Conservation (phyloP, 2,113 vertebrate genomes). For the Chamaetylas fuelleborni region DNA sequence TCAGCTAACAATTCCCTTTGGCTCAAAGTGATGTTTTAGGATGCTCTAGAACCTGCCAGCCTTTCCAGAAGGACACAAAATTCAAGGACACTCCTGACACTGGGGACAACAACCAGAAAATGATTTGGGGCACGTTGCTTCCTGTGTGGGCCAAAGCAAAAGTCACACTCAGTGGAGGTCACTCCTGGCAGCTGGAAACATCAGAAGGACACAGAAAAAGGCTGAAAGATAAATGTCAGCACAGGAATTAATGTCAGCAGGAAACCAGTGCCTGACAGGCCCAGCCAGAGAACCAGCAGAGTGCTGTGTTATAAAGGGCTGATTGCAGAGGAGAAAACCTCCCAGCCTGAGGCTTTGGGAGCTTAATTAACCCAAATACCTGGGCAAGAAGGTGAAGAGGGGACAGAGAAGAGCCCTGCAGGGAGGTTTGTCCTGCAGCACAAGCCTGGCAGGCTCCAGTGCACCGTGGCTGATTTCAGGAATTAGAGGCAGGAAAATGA, state of each 20-base stretch:
- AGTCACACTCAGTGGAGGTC: neutral
- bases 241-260: neutral
- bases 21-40: neutral
- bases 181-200: neutral
- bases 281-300: neutral
- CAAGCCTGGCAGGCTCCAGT: neutral
- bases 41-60: neutral
- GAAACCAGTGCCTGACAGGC: neutral
- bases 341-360: neutral
- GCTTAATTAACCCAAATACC: neutral
- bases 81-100: neutral
- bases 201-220: neutral
- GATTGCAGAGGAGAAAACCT: neutral
- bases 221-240: neutral
- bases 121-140: neutral
- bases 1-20: neutral
- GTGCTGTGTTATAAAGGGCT: neutral
- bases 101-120: neutral
- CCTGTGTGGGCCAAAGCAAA: neutral
- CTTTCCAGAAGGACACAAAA: neutral
- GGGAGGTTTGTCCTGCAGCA: neutral
- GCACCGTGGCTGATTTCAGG: neutral
- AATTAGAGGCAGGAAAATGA: neutral
- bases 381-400: constrained; percentile 12
- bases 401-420: neutral